phyloP scores from a whole-genome alignment of 1,140 invertebrate species.

The Trichonephila clavata region DNA sequence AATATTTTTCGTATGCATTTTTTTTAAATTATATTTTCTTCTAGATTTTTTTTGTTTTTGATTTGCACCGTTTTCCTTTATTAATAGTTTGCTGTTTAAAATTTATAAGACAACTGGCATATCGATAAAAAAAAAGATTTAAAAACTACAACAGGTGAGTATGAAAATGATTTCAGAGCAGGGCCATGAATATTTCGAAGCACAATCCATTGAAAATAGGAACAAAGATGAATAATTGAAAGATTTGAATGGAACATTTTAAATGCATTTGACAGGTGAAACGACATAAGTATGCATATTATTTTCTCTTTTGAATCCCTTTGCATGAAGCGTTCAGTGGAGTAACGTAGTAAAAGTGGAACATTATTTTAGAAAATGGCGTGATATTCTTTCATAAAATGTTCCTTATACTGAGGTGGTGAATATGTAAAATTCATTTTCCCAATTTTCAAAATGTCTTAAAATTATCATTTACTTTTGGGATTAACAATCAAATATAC shows the following conservation, averaged over 20 bases:
- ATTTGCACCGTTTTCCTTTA: not conserved
- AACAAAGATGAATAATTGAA: not conserved
- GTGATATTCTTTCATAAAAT: too few species aligned
- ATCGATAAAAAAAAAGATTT: too few species aligned
- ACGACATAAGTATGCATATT: too few species aligned
- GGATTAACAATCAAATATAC: too few species aligned
- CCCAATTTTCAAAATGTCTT: too few species aligned
- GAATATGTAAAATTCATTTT: too few species aligned
- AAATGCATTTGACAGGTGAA: not conserved
- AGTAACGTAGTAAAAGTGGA: too few species aligned
- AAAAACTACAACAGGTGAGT: not conserved
- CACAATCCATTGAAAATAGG: not conserved
- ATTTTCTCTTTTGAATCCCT: too few species aligned
- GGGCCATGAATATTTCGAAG: not conserved
- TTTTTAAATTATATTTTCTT: not conserved
- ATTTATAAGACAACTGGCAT: slow-evolving; percentile 21
- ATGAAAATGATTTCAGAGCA: not conserved
- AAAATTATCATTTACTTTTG: too few species aligned
- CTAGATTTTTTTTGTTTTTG: not conserved
- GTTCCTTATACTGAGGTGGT: too few species aligned
- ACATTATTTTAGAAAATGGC: too few species aligned
- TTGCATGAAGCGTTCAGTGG: too few species aligned
- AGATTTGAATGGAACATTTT: not conserved
- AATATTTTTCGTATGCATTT: not conserved
- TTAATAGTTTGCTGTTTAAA: slow-evolving; percentile 8